Base-by-base conservation (phyloP, 2,888 invertebrate species). In the Torymus auratus region DNA sequence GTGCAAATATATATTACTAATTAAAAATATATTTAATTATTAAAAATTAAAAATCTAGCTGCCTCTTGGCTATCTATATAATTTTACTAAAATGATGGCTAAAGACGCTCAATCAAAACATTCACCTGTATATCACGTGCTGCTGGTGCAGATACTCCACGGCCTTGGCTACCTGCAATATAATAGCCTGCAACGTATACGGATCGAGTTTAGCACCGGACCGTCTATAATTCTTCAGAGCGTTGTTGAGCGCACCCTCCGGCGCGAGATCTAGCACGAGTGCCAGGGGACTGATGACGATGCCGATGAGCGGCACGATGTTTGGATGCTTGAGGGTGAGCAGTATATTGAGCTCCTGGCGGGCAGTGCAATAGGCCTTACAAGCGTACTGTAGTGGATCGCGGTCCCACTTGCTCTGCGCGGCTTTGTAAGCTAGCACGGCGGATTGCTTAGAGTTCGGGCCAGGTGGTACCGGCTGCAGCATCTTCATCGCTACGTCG, bases 321-420 rank as follows among this genome's bases (percentile, higher is more conserved):
- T 99, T 96, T 1, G 96, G 93, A 92, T 99, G 99, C 72, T 95
- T 94, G 73, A 99, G 93, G 10, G 95, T 95, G 74, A 95, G 90
- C 69, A 99, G 92, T 83, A 99, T 97, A 86, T 96, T 95, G 76
- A 99, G 92, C 91, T 99, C 99, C 91, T 98, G 98, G 17, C 99
- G 93, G 2, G 98, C 97, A 0, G 97, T 98, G 89, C 97, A 97
- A 92, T 99, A 99, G 0, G 99, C 98, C 90, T 98, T 97, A 87
- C 98, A 98, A 0, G 98, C 97, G 82, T 96, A 96, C 87, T 98
- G 96, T 50, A 96, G 91, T 0, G 98, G 97, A 89, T 98, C 98
- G 55, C 98, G 93, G 87, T 97, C 96, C 98, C 99, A 99, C 88
- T 98, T 97, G 55, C 96, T 95, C 83, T 94, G 91, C 0, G 96